Evolutionary conservation across 2,113 vertebrate species (phyloP), one percentile per base, ranked within the genome.

Genomic region (Callionymus lyra): DNA sequence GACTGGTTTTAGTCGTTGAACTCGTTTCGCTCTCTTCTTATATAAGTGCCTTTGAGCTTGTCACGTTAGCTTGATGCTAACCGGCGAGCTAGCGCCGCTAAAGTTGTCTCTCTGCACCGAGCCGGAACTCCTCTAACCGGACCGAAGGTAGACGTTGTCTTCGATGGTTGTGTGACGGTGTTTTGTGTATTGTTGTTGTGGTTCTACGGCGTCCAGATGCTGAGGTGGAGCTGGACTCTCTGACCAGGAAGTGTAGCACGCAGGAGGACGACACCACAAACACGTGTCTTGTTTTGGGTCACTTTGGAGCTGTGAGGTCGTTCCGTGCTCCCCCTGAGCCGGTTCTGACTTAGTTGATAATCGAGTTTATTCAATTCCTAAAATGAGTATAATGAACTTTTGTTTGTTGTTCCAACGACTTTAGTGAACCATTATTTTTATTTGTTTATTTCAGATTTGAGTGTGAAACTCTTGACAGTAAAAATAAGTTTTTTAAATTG

Each of bases 241-340:
- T 12, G 39, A 71, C 17, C 70, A 68, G 74, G 77, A 80, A 80
- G 72, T 75, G 42, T 45, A 41, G 18, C 31, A n/a, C 9, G 33
- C 38, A 19, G 6, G 38, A 44, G 59, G 31, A 34, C 44, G 49
- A 37, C 61, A 43, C n/a, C 37, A 39, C 61, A 57, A 75, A 70
- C 80, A 80, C 80, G 77, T 82, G 80, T 69, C 67, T 68, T 58
- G 65, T 71, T 77, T 69, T 75, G 69, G 68, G 66, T 73, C 66
- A 73, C 59, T 77, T 71, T 67, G 68, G 49, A 57, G n/a, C 6
- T n/a, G n/a, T n/a, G n/a, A n/a, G 8, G 8, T 27, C 21, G 21
- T 4, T 27, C 21, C 8, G 21, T 27, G 21, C 21, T 5, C 21
- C 21, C 4, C 8, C 21, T 27, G 21, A 27, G 4, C 21, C 21